Evolutionary conservation across 1,140 invertebrate species (phyloP).

Genomic region (Teleopsis dalmanni): DNA sequence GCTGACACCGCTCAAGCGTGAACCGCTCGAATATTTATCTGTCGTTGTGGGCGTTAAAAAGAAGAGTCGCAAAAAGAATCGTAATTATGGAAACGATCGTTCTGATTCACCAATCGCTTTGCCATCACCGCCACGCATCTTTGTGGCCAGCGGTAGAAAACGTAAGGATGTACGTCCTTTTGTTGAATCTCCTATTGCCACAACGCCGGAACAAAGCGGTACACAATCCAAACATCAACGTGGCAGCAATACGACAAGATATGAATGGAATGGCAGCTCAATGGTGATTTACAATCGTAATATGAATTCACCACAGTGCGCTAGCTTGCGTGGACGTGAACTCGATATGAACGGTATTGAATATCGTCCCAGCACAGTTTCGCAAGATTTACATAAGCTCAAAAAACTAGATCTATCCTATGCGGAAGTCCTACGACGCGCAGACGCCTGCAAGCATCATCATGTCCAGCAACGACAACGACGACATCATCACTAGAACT

Average conservation of each 20-base stretch:
- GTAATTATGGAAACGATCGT: constrained; percentile 51
- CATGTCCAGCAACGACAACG: constrained; percentile 16
- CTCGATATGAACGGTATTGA: constrained; percentile 44
- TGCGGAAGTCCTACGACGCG: constrained; percentile 68
- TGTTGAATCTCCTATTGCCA: constrained; percentile 44
- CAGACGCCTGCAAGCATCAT: constrained; percentile 46
- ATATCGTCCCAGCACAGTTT: constrained; percentile 64
- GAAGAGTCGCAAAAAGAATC: constrained; percentile 56
- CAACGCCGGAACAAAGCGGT: constrained; percentile 14
- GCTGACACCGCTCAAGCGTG: constrained; percentile 53
- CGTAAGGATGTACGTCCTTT: constrained; percentile 50
- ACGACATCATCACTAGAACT: constrained; percentile 4
- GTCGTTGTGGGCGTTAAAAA: constrained; percentile 52
- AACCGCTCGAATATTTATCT: constrained; percentile 58
- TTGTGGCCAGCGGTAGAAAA: constrained; percentile 52
- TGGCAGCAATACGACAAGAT: constrained; percentile 9
- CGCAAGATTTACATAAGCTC: constrained; percentile 70
- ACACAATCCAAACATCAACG: constrained; percentile 18
- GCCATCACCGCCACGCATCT: constrained; percentile 51
- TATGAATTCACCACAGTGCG: constrained; percentile 32
- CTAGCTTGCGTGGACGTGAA: constrained; percentile 20
- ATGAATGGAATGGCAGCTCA: constrained; percentile 58
- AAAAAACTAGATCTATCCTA: constrained; percentile 74
- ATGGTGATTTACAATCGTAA: constrained; percentile 57
- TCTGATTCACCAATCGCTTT: constrained; percentile 55